Conservation (phyloP, 2,797 vertebrate species). For the Coranthus polyacanthus region DNA sequence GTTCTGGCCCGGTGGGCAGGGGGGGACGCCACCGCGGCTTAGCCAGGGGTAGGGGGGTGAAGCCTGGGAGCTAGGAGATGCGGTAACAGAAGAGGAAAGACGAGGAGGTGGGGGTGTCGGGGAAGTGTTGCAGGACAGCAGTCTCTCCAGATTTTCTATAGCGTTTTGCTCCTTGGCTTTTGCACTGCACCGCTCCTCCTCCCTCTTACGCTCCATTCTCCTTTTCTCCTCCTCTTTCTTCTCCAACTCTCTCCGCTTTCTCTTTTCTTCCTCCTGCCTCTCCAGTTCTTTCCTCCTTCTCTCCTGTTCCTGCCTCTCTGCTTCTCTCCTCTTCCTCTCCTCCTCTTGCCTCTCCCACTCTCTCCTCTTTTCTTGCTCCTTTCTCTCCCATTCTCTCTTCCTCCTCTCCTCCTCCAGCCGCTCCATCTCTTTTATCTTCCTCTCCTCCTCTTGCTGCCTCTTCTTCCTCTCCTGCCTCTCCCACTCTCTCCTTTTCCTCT, state of each 20-base stretch:
- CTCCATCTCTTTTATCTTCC: conserved; percentile 47
- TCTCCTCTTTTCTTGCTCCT: conserved; percentile 1
- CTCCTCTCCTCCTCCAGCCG: conserved; percentile 60
- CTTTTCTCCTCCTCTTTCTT: conserved; percentile 63
- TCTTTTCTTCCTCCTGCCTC: conserved; percentile 64
- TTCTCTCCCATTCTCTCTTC: conserved; percentile 47
- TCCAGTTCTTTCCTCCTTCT: conserved; percentile 67
- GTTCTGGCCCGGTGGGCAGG: conserved; percentile 59
- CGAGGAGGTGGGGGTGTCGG: conserved; percentile 70
- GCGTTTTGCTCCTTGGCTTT: conserved; percentile 76
- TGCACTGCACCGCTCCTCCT: conserved; percentile 42
- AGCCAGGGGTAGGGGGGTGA: conserved; percentile 84
- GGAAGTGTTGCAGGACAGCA: conserved; percentile 64
- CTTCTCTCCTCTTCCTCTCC: conserved; percentile 68
- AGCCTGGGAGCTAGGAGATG: conserved; percentile 54
- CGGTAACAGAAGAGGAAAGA: conserved; percentile 64
- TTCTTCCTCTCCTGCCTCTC: conserved; percentile 65
- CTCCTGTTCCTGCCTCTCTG: conserved; percentile 58
- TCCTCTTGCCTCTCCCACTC: conserved; percentile 58
- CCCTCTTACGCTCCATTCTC: conserved; percentile 46
- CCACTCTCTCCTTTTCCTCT: conserved; percentile 22
- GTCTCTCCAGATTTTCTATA: conserved; percentile 81
- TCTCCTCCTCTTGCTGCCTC: conserved; percentile 64
- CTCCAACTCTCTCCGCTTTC: conserved; percentile 52
- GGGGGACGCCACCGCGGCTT: conserved; percentile 78